phyloP scores from a whole-genome alignment of 2,113 vertebrate genomes.

The Solenodon paradoxus region DNA sequence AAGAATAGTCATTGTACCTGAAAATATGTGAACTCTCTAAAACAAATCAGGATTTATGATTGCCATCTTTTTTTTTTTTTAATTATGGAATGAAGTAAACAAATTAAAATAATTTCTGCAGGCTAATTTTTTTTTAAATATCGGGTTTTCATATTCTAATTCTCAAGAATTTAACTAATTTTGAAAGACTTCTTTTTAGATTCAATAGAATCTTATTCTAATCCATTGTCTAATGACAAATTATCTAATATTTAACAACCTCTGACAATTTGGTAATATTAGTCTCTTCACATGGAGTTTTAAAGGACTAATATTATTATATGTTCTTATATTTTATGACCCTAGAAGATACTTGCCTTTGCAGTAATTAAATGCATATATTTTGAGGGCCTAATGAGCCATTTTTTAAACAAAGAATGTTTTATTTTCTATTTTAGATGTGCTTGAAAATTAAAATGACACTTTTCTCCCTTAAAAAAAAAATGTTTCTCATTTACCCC shows the following conservation, averaged over 20 bases:
- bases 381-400: background rate
- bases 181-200: background rate
- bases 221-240: background rate
- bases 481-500: background rate
- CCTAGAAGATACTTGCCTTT: background rate
- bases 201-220: background rate
- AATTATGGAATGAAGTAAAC: background rate
- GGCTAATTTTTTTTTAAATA: no score
- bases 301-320: background rate
- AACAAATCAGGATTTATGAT: background rate
- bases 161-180: background rate
- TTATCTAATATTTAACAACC: background rate
- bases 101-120: no score
- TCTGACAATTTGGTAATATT: background rate
- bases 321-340: background rate
- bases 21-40: background rate
- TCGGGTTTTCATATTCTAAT: background rate
- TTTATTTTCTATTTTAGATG: slow-evolving; percentile 26
- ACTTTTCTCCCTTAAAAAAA: background rate
- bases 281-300: background rate
- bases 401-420: background rate
- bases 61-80: background rate
- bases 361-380: background rate
- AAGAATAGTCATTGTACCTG: background rate
- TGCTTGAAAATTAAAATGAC: background rate